A percentile compares a stretch with the other conserved stretches of the same genome.
Evolutionary conservation across 92 coral and sea anemone genomes (phyloP).

Genomic region (Epizoanthus ramosus): DNA sequence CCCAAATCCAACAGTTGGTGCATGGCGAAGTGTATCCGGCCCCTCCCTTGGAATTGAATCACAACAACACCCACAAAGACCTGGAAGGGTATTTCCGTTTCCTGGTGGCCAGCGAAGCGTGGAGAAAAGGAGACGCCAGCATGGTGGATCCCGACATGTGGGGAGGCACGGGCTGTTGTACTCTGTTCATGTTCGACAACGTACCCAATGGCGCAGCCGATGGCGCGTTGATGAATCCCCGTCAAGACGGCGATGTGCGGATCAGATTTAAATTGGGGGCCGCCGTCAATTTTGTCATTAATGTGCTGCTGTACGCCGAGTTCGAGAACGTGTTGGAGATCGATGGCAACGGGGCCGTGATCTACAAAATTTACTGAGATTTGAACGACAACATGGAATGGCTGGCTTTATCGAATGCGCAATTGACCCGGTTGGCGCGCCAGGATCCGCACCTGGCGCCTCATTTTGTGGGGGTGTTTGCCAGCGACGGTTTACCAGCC

Average conservation of each 20-base stretch:
- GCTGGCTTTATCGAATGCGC: background rate
- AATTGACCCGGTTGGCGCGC: constrained; percentile 37
- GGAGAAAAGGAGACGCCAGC: background rate
- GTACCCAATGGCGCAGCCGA: constrained; percentile 36
- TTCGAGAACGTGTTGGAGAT: constrained; percentile 32
- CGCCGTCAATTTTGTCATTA: constrained; percentile 35
- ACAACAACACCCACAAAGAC: constrained; percentile 21
- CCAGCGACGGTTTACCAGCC: constrained; percentile 10
- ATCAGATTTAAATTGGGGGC: constrained; percentile 50
- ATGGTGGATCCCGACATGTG: constrained; percentile 18
- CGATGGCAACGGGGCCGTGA: constrained; percentile 32
- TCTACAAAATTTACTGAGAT: constrained; percentile 36
- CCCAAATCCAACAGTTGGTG: constrained; percentile 34
- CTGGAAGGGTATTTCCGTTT: constrained; percentile 33
- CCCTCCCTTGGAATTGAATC: constrained; percentile 23
- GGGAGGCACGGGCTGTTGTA: constrained; percentile 37
- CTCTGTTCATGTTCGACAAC: constrained; percentile 44
- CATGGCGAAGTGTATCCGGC: constrained; percentile 46
- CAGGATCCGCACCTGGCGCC: constrained; percentile 32
- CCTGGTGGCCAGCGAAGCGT: constrained; percentile 38
- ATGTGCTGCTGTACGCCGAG: constrained; percentile 37
- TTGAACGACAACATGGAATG: too few species aligned
- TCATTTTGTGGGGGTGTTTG: constrained; percentile 36
- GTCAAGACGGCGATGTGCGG: constrained; percentile 9
- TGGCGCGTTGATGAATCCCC: constrained; percentile 22